Evolutionary conservation across 2,888 invertebrate genomes (phyloP).

Genomic region (Eretmocerus hayati): DNA sequence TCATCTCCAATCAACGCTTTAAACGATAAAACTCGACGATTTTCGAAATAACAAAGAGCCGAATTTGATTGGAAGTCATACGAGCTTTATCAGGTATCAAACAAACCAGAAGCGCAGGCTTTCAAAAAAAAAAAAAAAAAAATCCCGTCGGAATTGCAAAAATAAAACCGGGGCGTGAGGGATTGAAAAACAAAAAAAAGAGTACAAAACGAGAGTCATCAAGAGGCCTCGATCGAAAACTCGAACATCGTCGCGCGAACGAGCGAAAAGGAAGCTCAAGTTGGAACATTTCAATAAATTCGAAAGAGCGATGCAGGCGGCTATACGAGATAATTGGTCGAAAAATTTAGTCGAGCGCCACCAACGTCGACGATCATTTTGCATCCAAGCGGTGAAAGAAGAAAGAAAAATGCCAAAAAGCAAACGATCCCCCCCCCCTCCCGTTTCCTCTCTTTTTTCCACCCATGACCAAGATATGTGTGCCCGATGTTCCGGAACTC

Average conservation of each 20-base stretch:
- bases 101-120: too few species aligned
- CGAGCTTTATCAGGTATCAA: too few species aligned
- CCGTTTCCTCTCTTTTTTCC: background rate
- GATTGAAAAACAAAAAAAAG: too few species aligned
- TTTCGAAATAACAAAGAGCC: too few species aligned
- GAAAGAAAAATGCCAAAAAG: background rate
- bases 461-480: background rate
- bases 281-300: conserved; percentile 1
- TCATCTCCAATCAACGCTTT: too few species aligned
- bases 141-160: background rate
- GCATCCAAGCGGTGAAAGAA: background rate
- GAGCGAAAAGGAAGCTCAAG: background rate
- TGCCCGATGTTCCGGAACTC: too few species aligned
- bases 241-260: background rate
- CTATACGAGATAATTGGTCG: conserved; percentile 6
- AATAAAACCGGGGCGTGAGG: background rate
- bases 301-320: background rate
- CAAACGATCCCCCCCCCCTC: conserved; percentile 4
- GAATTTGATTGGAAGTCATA: too few species aligned
- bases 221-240: too few species aligned
- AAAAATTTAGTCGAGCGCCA: conserved; percentile 6
- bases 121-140: too few species aligned
- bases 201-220: too few species aligned
- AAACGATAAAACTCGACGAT: too few species aligned
- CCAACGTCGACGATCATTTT: background rate